Evolutionary conservation across 30 jellyfish, hydroid and myxozoan genomes (phyloP).

Genomic region (Haliclystus octoradiatus): DNA sequence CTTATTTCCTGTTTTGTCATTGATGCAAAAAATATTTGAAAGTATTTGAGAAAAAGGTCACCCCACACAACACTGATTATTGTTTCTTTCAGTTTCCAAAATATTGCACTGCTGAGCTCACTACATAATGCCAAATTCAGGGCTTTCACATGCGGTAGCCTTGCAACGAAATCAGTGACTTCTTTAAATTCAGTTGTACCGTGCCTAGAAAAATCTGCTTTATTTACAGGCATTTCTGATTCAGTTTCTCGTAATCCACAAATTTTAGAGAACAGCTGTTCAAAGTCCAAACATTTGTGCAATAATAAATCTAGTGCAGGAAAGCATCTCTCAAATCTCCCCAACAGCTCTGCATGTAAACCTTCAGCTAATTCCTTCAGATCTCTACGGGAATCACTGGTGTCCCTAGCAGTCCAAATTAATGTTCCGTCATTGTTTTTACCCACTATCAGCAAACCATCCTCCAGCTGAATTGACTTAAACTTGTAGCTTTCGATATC

Average conservation of each 20-base stretch:
- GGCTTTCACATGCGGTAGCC: conserved; percentile 21
- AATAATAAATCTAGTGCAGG: conserved; percentile 11
- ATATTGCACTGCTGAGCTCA: conserved; percentile 9
- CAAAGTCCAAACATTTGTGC: conserved; percentile 25
- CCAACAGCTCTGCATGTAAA: conserved; percentile 1
- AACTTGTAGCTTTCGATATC: not conserved
- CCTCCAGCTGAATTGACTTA: not conserved
- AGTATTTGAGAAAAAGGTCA: not conserved
- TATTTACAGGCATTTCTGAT: conserved; percentile 4
- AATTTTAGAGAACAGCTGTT: conserved; percentile 5
- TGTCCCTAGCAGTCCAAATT: conserved; percentile 10
- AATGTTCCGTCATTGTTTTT: conserved; percentile 9
- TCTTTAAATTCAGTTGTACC: conserved; percentile 20
- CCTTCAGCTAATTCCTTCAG: conserved; percentile 6
- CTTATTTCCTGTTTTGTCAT: too few relatives aligned
- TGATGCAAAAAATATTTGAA: too few relatives aligned
- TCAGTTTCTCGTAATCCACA: conserved; percentile 13
- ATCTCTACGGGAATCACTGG: conserved; percentile 5
- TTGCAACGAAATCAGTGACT: conserved; percentile 14
- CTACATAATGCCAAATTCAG: conserved; percentile 19
- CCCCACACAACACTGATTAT: conserved; percentile 25
- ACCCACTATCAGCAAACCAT: conserved; percentile 6
- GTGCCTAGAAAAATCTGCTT: conserved; percentile 7
- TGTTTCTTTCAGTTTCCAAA: conserved; percentile 16
- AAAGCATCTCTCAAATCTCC: conserved; percentile 9